Conservation (phyloP, 2,888 invertebrate species). For the Chalcis sispes region DNA sequence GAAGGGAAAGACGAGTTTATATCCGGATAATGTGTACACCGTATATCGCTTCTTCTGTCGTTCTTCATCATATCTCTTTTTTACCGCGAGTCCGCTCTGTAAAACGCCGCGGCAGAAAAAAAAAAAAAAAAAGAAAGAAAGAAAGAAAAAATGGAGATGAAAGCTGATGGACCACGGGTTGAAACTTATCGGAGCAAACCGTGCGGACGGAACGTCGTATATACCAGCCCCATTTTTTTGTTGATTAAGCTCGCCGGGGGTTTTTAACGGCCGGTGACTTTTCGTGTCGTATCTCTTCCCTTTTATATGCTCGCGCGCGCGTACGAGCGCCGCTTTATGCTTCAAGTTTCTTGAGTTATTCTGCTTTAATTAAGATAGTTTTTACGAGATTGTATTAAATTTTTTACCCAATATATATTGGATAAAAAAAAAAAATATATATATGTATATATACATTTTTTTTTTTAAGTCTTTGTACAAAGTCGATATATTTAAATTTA, state of each 20-base stretch:
- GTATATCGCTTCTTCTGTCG: constrained; percentile 27
- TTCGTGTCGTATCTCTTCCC: background rate
- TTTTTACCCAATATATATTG: too few relatives aligned
- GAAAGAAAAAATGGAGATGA: too few relatives aligned
- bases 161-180: constrained; percentile 13
- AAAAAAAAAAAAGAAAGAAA: background rate
- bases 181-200: constrained; percentile 2
- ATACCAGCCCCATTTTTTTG: background rate
- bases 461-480: too few relatives aligned
- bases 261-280: background rate
- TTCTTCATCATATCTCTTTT: background rate
- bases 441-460: background rate
- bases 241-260: background rate
- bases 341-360: constrained; percentile 14
- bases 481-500: too few relatives aligned
- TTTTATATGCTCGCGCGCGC: too few relatives aligned
- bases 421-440: too few relatives aligned
- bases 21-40: background rate
- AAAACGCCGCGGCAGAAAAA: too few relatives aligned
- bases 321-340: constrained; percentile 5
- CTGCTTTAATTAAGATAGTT: constrained; percentile 28
- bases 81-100: background rate
- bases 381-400: constrained; percentile 15
- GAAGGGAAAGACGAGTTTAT: constrained; percentile 35
- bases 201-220: background rate